Evolutionary conservation across 2,113 vertebrate species (phyloP).

Genomic region (Charadrius vociferus): DNA sequence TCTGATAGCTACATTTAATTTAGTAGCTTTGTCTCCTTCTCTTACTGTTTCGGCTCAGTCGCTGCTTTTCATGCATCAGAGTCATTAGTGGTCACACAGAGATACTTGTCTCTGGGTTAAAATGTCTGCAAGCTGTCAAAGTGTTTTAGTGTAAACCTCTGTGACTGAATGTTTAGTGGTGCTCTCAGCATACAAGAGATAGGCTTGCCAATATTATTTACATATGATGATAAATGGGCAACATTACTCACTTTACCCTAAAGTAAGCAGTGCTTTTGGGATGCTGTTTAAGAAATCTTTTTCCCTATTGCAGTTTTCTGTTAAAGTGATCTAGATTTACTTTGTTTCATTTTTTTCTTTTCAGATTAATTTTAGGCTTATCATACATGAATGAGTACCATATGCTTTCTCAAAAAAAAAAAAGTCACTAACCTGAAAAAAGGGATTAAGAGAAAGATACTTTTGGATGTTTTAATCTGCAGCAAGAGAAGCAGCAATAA

Average conservation of each 20-base stretch:
- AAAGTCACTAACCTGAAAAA: neutral
- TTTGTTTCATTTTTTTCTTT: neutral
- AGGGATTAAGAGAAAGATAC: neutral
- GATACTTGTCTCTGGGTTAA: slow-evolving; percentile 29
- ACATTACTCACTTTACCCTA: neutral
- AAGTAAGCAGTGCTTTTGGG: neutral
- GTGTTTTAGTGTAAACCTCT: slow-evolving; percentile 23
- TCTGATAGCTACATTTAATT: neutral
- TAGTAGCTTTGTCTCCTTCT: neutral
- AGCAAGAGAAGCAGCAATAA: neutral
- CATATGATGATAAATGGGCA: neutral
- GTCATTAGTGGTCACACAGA: slow-evolving; percentile 43
- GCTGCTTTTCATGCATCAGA: neutral
- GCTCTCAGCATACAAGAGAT: neutral
- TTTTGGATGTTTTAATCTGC: slow-evolving; percentile 10
- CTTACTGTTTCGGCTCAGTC: neutral
- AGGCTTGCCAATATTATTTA: slow-evolving; percentile 21
- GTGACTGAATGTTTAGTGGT: neutral
- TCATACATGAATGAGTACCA: neutral
- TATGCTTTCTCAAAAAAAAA: neutral
- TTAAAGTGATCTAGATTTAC: neutral
- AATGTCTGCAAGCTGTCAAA: slow-evolving; percentile 45
- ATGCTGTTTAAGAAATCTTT: neutral
- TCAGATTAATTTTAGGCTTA: neutral
- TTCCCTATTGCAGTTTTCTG: neutral